phyloP scores from a whole-genome alignment of 2,797 vertebrate genomes.

The Lepus oiostolus region DNA sequence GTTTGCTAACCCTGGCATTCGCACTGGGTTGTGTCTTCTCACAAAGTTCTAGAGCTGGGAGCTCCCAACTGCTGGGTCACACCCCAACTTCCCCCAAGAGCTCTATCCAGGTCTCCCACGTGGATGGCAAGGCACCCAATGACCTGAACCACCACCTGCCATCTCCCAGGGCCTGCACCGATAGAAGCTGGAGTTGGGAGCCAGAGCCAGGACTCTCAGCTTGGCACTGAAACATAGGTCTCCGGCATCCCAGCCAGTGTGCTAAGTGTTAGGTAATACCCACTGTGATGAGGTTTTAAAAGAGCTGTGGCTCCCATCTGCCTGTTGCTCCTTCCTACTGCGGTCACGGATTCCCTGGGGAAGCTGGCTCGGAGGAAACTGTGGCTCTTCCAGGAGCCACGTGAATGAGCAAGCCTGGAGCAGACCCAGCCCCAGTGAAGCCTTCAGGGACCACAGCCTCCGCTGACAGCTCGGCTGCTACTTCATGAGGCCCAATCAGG shows the following conservation, averaged over 20 bases:
- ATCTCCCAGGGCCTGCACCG: no score
- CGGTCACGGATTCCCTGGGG: neutral
- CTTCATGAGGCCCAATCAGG: neutral
- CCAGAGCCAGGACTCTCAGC: no score
- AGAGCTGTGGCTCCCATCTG: neutral
- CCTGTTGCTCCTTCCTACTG: neutral
- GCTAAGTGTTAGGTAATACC: no score
- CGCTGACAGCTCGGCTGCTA: neutral
- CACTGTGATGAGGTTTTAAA: neutral
- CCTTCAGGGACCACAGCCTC: neutral
- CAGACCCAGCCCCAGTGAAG: neutral
- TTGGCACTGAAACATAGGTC: no score
- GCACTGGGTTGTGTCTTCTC: neutral
- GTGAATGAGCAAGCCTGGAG: neutral
- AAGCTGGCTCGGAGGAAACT: rapidly evolving
- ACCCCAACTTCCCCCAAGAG: no score
- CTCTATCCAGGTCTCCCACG: no score
- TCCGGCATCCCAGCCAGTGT: no score
- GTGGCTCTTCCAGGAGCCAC: neutral
- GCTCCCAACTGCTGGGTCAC: no score
- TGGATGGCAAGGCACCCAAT: no score
- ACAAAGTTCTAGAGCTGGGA: neutral
- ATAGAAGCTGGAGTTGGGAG: no score
- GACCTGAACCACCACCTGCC: no score
- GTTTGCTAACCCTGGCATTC: neutral